Base-by-base conservation (phyloP, 1,140 invertebrate genomes). In the Leptonema lineaticorne region DNA sequence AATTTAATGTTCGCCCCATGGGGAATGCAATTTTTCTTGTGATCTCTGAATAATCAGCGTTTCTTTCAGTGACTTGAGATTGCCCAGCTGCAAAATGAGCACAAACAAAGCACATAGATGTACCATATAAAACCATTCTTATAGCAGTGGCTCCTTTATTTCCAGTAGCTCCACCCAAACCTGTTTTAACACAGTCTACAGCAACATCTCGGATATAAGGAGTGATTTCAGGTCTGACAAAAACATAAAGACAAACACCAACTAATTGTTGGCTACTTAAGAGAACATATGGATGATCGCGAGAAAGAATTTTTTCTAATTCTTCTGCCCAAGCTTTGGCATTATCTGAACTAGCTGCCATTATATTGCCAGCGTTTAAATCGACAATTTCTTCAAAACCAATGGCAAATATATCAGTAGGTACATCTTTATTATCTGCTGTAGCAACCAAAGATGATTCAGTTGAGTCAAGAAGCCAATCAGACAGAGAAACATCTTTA, bases 331-430 rank as follows among this genome's bases (percentile, higher is more conserved):
- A 99, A 53, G 92, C 88, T 81, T 92, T 92, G 30, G 97, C 94
- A 85, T 99, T 99, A 72, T 97, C 95, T 3, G 92, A 92, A 80
- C 95, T 98, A 9, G 95, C 93, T 71, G 94, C 95, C 83, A 99
- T 90, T 72, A 99, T 99, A 79, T 99, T 99, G 66, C 92, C 92
- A 3, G 98, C 97, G 86, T 97, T 99, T 50, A 99, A 83, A 84
- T 99, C 97, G 8, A 99, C 97, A 73, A 99, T 99, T 87, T 99
- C 98, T 82, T 99, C 93, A 83, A 99, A 98, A 18, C 97, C 98
- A 77, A 99, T 94, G 2, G 95, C 96, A 85, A 91, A 98, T 63
- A 99, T 92, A 81, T 99, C 96, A 29, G 91, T 87, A 41, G 89
- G 89, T 71, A 87, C 82, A 73, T 84, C 84, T 69, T 78, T 77